Base-by-base conservation (phyloP, 2,888 invertebrate species). In the Bhutanitis thaidina region DNA sequence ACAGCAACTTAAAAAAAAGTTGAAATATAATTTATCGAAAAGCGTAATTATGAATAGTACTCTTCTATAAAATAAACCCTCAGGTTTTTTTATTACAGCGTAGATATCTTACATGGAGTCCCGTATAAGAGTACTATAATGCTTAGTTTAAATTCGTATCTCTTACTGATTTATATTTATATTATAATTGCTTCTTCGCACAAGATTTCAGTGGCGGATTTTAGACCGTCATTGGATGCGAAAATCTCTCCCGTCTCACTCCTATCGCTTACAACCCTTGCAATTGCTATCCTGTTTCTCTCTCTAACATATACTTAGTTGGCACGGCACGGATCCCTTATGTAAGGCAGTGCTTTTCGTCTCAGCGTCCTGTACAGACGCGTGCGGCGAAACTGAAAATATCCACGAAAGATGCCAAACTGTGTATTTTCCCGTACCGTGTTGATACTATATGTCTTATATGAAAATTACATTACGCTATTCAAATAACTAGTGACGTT, bases 111-210 rank as follows among this genome's bases (percentile, higher is more conserved):
- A n/a, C n/a, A n/a, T n/a, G n/a, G n/a, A n/a, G n/a, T n/a, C n/a
- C n/a, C n/a, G n/a, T n/a, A n/a, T n/a, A n/a, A n/a, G n/a, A n/a
- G n/a, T n/a, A 20, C 20, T 3, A 2, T 20, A 20, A 20, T 20
- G 20, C 20, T 20, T 20, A 5, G 3, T 20, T 20, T 5, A 20
- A 2, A 20, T 20, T 20, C 20, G 20, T 20, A 20, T 20, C 20
- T 20, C 20, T 20, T 20, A 20, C 20, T 3, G 20, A 20, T 20
- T 20, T 20, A 20, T 20, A 20, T 77, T 50, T 50, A 77, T 74
- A 75, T 82, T 85, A 84, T 87, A 86, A 89, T 87, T 88, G 87
- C 80, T 76, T 77, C 77, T 84, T 83, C 80, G 79, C 77, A 80
- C 80, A 80, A 80, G 78, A 80, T 84, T 81, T 78, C 71, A 74